phyloP scores from a whole-genome alignment of 2,888 invertebrate genomes.

The Conchocele bisecta region DNA sequence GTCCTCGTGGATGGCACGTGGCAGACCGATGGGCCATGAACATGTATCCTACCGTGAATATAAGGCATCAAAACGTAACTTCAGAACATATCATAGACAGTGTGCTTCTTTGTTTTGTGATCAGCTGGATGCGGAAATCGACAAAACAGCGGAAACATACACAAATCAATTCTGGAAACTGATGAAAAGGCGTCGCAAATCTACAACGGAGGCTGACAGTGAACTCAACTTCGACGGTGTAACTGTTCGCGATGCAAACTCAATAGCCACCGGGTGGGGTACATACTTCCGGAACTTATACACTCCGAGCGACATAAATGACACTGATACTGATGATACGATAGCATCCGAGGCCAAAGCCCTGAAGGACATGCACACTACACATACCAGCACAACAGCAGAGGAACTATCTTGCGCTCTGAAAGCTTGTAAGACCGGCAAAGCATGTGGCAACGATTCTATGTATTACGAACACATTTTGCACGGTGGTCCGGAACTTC shows the following conservation, averaged over 20 bases:
- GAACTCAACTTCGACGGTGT: background rate
- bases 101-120: background rate
- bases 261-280: constrained; percentile 7
- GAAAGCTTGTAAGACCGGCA: too few relatives aligned
- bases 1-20: background rate
- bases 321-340: background rate
- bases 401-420: too few relatives aligned
- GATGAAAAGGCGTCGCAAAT: background rate
- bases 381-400: too few relatives aligned
- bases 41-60: background rate
- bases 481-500: too few relatives aligned
- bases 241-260: background rate
- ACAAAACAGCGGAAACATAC: constrained; percentile 7
- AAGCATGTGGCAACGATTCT: too few relatives aligned
- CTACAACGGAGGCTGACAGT: background rate
- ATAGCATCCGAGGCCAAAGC: too few relatives aligned
- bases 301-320: background rate
- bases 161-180: constrained; percentile 12
- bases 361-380: too few relatives aligned
- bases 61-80: constrained; percentile 9
- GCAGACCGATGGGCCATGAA: background rate
- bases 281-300: constrained; percentile 9
- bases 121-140: constrained; percentile 3
- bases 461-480: too few relatives aligned
- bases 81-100: constrained; percentile 7